Evolutionary conservation across 2,113 vertebrate species (phyloP).

Genomic region (Hyla sarda): DNA sequence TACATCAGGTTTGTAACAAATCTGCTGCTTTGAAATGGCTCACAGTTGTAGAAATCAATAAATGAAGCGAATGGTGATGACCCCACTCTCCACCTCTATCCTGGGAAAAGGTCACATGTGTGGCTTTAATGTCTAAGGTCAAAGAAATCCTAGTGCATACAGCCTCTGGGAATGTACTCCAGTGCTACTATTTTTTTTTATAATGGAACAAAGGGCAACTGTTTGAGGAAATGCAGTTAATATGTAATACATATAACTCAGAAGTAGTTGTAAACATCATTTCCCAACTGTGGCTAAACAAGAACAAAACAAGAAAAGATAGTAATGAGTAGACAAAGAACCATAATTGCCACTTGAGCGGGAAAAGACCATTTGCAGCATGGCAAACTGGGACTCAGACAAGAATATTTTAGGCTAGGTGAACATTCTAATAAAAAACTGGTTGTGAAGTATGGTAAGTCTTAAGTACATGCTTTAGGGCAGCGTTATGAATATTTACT

Average conservation of each 20-base stretch:
- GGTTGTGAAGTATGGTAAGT: too few relatives aligned
- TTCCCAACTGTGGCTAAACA: background rate
- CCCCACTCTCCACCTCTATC: slow-evolving; percentile 14
- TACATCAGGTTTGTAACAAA: background rate
- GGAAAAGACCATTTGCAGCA: too few relatives aligned
- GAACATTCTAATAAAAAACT: too few relatives aligned
- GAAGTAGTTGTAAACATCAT: background rate
- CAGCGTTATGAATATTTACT: too few relatives aligned
- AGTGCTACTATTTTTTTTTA: background rate
- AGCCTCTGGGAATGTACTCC: slow-evolving; percentile 29
- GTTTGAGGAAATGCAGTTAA: background rate
- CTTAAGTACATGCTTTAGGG: too few relatives aligned
- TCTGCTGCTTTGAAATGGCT: background rate
- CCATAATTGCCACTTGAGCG: background rate
- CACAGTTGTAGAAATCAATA: slow-evolving; percentile 30
- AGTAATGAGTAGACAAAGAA: background rate
- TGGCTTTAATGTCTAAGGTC: slow-evolving; percentile 41
- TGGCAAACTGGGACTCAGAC: too few relatives aligned
- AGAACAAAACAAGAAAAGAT: background rate
- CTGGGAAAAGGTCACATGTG: slow-evolving; percentile 23
- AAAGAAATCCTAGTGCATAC: slow-evolving; percentile 23
- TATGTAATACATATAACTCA: background rate
- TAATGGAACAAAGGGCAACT: slow-evolving; percentile 28
- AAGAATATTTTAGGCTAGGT: too few relatives aligned
- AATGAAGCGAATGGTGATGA: slow-evolving; percentile 24